A percentile compares a stretch with the other conserved stretches of the same genome.
These are phyloP conservation scores for Coenobita brevimanus DNA, from an alignment of 1,140 invertebrate genomes.

Conservation along the genomic window DNA sequence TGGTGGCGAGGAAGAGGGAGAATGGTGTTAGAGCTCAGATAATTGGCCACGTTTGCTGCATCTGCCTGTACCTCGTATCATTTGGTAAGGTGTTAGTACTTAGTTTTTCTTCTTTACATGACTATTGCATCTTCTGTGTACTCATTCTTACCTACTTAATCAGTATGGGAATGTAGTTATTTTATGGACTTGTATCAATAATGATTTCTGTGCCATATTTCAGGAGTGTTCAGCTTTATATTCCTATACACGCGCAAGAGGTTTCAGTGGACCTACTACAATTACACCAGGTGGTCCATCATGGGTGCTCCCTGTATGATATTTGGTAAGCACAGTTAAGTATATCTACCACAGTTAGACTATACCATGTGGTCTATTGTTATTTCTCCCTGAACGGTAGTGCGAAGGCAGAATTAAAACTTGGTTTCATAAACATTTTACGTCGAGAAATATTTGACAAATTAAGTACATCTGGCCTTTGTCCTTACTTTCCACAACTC, in stretches of 20 bases:
- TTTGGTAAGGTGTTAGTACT: not conserved
- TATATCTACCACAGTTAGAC: not conserved
- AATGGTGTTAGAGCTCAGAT: conserved; percentile 1
- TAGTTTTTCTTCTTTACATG: not conserved
- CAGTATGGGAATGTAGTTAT: no score
- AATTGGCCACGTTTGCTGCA: conserved; percentile 12
- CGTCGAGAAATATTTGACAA: no score
- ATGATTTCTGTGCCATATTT: no score
- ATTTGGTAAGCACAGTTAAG: conserved; percentile 13
- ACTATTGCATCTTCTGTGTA: not conserved
- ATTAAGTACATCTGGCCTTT: no score
- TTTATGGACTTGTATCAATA: no score
- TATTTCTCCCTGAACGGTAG: not conserved
- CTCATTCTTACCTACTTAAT: not conserved
- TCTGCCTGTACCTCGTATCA: conserved; percentile 2
- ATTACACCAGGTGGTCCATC: conserved; percentile 15
- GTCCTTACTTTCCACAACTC: no score
- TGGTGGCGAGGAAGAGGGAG: not conserved
- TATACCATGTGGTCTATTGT: not conserved
- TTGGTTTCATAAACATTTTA: no score
- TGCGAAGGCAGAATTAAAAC: no score
- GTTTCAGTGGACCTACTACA: conserved; percentile 37
- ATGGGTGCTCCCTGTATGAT: not conserved
- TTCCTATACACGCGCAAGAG: conserved; percentile 42
- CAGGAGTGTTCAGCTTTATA: conserved; percentile 3